phyloP scores from a whole-genome alignment of 2,888 invertebrate genomes.

The Holacanthella duospinosa region DNA sequence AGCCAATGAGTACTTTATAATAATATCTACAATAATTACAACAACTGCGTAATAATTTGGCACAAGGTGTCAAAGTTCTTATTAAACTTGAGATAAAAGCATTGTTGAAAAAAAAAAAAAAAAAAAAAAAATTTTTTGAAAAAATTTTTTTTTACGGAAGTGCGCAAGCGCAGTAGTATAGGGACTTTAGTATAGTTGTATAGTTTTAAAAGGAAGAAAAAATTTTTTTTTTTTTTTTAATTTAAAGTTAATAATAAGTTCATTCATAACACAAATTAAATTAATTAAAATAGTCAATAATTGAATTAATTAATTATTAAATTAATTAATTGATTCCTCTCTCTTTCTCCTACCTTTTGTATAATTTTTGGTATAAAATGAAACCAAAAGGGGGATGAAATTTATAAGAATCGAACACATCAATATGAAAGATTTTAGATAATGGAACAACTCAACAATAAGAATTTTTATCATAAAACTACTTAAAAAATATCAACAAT shows the following conservation, averaged over 20 bases:
- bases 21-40: no score
- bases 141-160: background rate
- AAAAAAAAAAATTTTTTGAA: no score
- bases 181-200: no score
- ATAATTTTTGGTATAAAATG: background rate
- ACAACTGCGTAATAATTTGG: background rate
- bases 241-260: background rate
- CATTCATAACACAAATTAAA: background rate
- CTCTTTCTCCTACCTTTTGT: background rate
- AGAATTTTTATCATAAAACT: background rate
- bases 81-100: background rate
- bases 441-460: background rate
- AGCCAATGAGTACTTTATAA: no score
- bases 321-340: background rate
- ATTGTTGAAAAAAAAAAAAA: no score
- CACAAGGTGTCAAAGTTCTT: background rate
- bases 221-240: no score
- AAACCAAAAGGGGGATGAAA: background rate
- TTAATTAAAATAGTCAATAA: background rate
- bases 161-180: background rate
- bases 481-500: background rate
- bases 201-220: no score
- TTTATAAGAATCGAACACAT: background rate
- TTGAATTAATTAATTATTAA: background rate
- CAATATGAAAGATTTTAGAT: background rate